Conservation (phyloP, 2,797 vertebrate species). For the Micromesistius poutassou region DNA sequence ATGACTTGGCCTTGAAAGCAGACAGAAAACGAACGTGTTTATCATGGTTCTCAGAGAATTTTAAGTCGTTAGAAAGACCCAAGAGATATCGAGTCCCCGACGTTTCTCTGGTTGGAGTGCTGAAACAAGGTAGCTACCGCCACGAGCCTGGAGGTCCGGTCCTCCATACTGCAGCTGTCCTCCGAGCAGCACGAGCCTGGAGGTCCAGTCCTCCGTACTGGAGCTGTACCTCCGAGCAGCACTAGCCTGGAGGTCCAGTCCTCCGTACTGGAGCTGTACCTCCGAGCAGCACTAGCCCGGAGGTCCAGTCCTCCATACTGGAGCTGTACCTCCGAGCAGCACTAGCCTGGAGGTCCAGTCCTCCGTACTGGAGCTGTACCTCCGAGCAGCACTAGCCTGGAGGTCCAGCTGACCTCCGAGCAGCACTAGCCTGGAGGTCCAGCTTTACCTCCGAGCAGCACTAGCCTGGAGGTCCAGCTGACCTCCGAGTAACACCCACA, state of each 20-base stretch:
- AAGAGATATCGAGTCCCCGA: conserved; percentile 35
- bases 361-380: conserved; percentile 18
- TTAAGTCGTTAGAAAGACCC: conserved; percentile 32
- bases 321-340: conserved; percentile 2
- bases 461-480: too few species aligned
- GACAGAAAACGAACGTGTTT: conserved; percentile 17
- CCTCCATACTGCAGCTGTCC: conserved; percentile 22
- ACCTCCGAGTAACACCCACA: too few species aligned
- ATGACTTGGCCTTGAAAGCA: conserved; percentile 42
- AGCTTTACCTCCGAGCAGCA: not conserved
- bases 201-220: too few species aligned
- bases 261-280: not conserved
- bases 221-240: too few species aligned
- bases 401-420: not conserved
- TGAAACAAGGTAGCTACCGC: conserved; percentile 62
- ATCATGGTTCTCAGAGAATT: conserved; percentile 65
- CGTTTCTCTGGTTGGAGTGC: conserved; percentile 63
- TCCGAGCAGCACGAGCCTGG: not conserved
- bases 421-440: too few species aligned
- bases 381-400: too few species aligned
- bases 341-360: conserved; percentile 48
- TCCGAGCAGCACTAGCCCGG: not conserved
- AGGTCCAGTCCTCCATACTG: too few species aligned
- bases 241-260: too few species aligned
- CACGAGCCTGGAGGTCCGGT: conserved; percentile 47